A percentile compares a stretch with the other conserved stretches of the same genome.
phyloP scores from a whole-genome alignment of 2,113 vertebrate species.

The Menura novaehollandiae region DNA sequence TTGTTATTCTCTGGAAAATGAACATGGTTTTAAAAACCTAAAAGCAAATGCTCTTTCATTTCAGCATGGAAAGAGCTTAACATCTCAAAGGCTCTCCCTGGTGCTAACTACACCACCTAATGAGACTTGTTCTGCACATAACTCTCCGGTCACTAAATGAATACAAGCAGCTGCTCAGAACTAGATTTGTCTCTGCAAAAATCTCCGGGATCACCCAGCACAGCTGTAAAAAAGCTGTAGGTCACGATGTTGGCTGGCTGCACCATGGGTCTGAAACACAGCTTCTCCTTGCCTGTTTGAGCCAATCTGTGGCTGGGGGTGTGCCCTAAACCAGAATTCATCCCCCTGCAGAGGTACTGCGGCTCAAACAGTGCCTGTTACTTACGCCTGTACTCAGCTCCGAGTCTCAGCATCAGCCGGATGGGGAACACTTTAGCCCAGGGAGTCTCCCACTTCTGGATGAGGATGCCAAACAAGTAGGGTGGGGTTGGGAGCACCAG shows the following conservation, averaged over 20 bases:
- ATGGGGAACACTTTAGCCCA: slow-evolving; percentile 99
- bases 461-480: slow-evolving; percentile 93
- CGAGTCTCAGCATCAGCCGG: slow-evolving; percentile 93
- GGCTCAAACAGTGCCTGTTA: background rate
- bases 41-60: background rate
- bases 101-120: background rate
- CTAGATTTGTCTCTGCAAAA: background rate
- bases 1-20: background rate
- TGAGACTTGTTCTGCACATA: background rate
- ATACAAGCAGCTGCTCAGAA: background rate
- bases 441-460: slow-evolving; percentile 99
- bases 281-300: background rate
- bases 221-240: background rate
- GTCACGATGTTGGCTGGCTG: background rate
- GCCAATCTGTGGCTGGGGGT: background rate
- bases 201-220: background rate
- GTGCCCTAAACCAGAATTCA: background rate
- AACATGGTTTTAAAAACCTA: background rate
- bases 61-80: background rate
- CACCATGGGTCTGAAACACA: background rate
- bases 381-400: slow-evolving; percentile 97
- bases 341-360: background rate
- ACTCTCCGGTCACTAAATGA: background rate
- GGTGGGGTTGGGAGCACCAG: slow-evolving; percentile 92
- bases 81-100: background rate